Conservation (phyloP, 2,888 invertebrate species). For the Nudaria mundana region DNA sequence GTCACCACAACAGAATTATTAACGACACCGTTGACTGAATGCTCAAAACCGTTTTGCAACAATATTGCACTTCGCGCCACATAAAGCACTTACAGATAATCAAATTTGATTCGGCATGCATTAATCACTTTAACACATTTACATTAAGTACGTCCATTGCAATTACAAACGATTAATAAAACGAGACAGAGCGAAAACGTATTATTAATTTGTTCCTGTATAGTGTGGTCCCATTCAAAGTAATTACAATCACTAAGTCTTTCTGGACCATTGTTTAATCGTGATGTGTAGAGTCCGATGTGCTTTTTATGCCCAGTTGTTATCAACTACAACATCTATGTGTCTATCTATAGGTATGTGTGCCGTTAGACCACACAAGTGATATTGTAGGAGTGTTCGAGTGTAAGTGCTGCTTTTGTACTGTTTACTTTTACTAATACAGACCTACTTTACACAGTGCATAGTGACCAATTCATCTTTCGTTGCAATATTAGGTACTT, state of each 20-base stretch:
- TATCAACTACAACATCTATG: slow-evolving; percentile 25
- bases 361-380: slow-evolving; percentile 28
- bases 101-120: slow-evolving; percentile 65
- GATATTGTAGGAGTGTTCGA: too few species aligned
- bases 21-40: slow-evolving; percentile 36
- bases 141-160: slow-evolving; percentile 52
- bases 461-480: not conserved
- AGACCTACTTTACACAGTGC: not conserved
- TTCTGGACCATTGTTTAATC: slow-evolving; percentile 30
- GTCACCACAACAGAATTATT: slow-evolving; percentile 54
- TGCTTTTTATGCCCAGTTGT: slow-evolving; percentile 17
- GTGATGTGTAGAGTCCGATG: slow-evolving; percentile 13
- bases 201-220: slow-evolving; percentile 73
- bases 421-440: not conserved
- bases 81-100: slow-evolving; percentile 61
- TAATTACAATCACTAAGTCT: slow-evolving; percentile 48
- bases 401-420: not conserved
- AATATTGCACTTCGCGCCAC: slow-evolving; percentile 33
- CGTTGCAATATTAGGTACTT: not conserved
- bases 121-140: slow-evolving; percentile 76
- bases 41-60: slow-evolving; percentile 37
- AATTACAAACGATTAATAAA: slow-evolving; percentile 64
- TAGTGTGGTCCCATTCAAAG: slow-evolving; percentile 52
- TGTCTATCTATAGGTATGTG: too few species aligned
- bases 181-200: slow-evolving; percentile 50